Evolutionary conservation across 2,888 invertebrate genomes (phyloP).

Genomic region (Leptinotarsa haldemani): DNA sequence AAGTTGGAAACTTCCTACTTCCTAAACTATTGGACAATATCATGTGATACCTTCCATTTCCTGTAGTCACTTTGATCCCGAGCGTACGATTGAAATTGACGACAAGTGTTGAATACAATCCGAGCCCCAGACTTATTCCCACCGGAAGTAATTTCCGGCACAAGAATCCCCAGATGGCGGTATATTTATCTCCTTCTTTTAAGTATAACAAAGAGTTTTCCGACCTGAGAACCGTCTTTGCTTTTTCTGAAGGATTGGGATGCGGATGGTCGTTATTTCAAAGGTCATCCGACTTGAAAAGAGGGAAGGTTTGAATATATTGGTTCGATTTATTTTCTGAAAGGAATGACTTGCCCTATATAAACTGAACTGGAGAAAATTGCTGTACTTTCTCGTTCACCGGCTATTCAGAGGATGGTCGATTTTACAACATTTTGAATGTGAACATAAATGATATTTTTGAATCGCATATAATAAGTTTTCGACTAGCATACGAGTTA

Average conservation of each 20-base stretch:
- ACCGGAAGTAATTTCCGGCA: constrained; percentile 19
- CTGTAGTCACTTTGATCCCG: constrained; percentile 1
- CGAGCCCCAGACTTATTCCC: constrained; percentile 8
- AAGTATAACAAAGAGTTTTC: constrained; percentile 27
- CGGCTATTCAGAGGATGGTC: neutral
- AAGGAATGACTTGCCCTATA: neutral
- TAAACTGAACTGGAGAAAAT: neutral
- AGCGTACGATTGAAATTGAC: constrained; percentile 18
- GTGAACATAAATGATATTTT: too few species aligned
- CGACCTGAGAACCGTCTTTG: constrained; percentile 27
- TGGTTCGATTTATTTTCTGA: constrained; percentile 34
- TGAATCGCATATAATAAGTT: too few species aligned
- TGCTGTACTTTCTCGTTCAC: neutral
- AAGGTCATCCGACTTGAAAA: constrained; percentile 37
- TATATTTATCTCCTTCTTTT: constrained; percentile 17
- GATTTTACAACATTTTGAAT: neutral
- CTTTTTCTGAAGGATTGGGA: constrained; percentile 32
- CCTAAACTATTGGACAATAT: constrained; percentile 4
- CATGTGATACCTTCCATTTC: constrained; percentile 13
- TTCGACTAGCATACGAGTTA: too few species aligned
- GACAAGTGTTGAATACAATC: constrained; percentile 20
- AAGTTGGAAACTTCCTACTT: neutral
- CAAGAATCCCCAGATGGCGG: constrained; percentile 14
- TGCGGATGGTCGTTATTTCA: constrained; percentile 39
- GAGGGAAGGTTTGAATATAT: constrained; percentile 32